Conservation (phyloP, 2,113 vertebrate genomes). For the Psittacula cyanocephala region DNA sequence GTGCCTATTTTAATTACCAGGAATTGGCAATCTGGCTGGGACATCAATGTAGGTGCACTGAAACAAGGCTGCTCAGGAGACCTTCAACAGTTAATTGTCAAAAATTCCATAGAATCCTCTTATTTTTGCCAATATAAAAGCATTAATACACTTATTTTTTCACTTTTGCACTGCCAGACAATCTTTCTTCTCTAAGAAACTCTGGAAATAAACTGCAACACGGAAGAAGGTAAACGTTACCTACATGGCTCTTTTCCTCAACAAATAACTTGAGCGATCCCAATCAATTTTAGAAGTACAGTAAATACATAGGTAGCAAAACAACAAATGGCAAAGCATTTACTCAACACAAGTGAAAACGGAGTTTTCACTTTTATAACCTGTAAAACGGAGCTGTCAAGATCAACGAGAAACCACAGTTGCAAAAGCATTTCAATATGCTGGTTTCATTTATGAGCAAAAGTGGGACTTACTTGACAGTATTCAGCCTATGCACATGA, state of each 20-base stretch:
- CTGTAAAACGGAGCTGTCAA: background rate
- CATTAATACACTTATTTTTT: too few relatives aligned
- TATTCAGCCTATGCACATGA: background rate
- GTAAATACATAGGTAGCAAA: background rate
- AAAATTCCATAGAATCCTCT: background rate
- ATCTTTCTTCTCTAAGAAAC: background rate
- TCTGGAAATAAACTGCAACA: background rate
- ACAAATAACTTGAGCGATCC: background rate
- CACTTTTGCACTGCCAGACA: too few relatives aligned
- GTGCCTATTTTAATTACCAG: background rate
- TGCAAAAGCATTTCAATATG: background rate
- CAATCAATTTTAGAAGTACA: background rate
- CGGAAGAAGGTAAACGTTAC: background rate
- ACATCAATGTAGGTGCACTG: background rate
- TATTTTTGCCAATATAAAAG: background rate
- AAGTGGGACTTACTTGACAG: background rate
- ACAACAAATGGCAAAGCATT: background rate
- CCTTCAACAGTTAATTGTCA: background rate
- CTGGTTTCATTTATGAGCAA: background rate
- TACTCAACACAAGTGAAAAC: background rate
- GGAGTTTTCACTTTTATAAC: too few relatives aligned
- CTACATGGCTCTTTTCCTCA: background rate
- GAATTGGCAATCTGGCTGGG: background rate
- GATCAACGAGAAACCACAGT: accelerated
- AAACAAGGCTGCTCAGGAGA: background rate